Evolutionary conservation across 30 jellyfish, hydroid and myxozoan genomes (phyloP).

Genomic region (Rhopilema esculentum): DNA sequence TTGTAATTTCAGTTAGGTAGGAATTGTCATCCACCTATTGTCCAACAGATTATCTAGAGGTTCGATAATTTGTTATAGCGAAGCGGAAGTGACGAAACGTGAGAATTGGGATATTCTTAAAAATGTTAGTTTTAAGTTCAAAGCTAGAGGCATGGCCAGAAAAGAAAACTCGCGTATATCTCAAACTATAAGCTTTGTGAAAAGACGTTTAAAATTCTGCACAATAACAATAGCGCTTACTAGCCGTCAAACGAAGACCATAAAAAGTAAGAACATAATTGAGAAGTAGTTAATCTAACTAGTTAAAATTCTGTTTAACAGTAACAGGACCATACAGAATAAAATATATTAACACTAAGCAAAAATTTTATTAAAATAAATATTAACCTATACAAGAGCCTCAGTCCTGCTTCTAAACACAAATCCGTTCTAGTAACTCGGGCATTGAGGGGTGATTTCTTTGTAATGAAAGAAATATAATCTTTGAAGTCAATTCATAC

Average conservation of each 20-base stretch:
- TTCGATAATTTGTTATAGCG: too few species aligned
- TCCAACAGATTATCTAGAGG: too few species aligned
- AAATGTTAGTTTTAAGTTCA: not conserved
- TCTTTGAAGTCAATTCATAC: too few species aligned
- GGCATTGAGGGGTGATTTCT: not conserved
- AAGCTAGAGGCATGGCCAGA: not conserved
- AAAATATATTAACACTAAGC: not conserved
- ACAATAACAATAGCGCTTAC: not conserved
- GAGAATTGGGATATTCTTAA: too few species aligned
- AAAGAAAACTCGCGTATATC: not conserved
- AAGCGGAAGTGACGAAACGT: too few species aligned
- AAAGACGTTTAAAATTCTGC: not conserved
- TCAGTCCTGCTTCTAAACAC: not conserved
- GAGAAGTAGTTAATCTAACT: too few species aligned
- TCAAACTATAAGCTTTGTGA: not conserved
- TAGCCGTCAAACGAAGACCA: not conserved
- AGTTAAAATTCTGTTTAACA: not conserved
- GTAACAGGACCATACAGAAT: not conserved
- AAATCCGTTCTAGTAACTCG: not conserved
- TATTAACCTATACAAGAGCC: not conserved
- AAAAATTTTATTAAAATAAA: too few species aligned
- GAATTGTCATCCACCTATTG: too few species aligned
- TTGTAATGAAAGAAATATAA: too few species aligned
- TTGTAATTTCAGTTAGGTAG: too few species aligned
- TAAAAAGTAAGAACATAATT: not conserved